Evolutionary conservation across 2,797 vertebrate genomes (phyloP).

Genomic region (Melanotaenia pygmaea): DNA sequence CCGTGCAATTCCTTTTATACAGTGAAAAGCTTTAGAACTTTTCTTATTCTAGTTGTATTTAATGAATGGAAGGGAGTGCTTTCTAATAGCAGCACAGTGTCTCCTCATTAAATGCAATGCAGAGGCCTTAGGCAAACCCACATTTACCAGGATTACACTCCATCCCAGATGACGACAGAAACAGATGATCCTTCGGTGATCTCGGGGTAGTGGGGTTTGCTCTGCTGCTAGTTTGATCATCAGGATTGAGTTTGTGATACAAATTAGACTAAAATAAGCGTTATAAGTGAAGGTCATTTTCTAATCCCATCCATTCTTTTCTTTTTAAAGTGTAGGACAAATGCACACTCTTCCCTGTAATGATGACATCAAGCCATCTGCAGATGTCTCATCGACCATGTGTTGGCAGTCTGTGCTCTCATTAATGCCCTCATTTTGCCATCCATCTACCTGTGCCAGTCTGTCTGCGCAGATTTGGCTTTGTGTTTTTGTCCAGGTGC

Average conservation of each 20-base stretch:
- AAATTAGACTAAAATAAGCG: not conserved
- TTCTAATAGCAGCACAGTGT: conserved; percentile 28
- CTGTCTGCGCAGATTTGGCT: conserved; percentile 53
- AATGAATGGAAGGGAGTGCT: conserved; percentile 29
- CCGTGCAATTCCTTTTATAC: not conserved
- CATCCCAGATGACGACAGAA: conserved; percentile 47
- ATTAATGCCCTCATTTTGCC: conserved; percentile 62
- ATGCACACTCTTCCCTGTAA: conserved; percentile 23
- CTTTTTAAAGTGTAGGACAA: not conserved
- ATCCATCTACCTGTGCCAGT: conserved; percentile 62
- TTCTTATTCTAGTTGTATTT: conserved; percentile 13
- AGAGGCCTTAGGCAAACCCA: conserved; percentile 43
- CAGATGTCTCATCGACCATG: conserved; percentile 43
- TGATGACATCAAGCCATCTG: conserved; percentile 68
- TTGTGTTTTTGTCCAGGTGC: conserved; percentile 64
- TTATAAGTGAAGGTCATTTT: too few relatives aligned
- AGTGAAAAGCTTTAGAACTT: not conserved
- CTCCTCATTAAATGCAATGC: conserved; percentile 54
- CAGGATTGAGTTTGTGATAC: not conserved
- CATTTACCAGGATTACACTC: conserved; percentile 60
- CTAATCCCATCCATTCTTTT: too few relatives aligned
- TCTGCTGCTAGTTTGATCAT: conserved; percentile 39
- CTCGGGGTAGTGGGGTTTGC: conserved; percentile 8
- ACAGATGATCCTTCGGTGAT: conserved; percentile 62
- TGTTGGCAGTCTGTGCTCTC: conserved; percentile 53